A percentile compares a stretch with the other conserved stretches of the same genome.
Evolutionary conservation across 2,888 invertebrate genomes (phyloP).

Genomic region (Meteorus colon): DNA sequence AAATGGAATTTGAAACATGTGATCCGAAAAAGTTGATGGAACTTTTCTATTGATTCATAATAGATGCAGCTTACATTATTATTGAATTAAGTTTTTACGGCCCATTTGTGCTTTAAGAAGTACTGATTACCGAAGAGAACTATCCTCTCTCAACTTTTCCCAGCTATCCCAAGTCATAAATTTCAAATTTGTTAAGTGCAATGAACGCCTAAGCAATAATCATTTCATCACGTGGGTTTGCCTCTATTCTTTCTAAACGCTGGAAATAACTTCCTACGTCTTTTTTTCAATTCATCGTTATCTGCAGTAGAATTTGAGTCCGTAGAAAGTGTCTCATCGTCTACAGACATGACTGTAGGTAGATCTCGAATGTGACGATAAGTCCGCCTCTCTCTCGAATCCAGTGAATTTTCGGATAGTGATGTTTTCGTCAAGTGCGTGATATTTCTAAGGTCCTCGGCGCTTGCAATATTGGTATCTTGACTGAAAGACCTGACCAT

Average conservation of each 20-base stretch:
- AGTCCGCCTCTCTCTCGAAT: slow-evolving; percentile 53
- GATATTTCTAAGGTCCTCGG: slow-evolving; percentile 50
- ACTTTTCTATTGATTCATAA: not conserved
- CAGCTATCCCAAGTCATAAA: not conserved
- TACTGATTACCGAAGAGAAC: not conserved
- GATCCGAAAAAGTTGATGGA: not conserved
- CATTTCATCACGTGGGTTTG: slow-evolving; percentile 29
- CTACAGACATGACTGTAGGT: slow-evolving; percentile 70
- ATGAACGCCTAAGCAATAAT: not conserved
- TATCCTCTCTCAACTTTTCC: not conserved
- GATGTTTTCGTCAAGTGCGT: slow-evolving; percentile 73
- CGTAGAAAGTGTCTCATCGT: slow-evolving; percentile 81
- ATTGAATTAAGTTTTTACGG: not conserved
- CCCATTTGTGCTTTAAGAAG: not conserved
- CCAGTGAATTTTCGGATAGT: slow-evolving; percentile 74
- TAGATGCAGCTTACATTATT: not conserved
- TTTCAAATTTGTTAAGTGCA: not conserved
- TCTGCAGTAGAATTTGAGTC: slow-evolving; percentile 81
- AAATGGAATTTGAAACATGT: not conserved
- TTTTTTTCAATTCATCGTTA: slow-evolving; percentile 77
- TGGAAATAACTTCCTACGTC: slow-evolving; percentile 79
- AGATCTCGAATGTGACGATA: slow-evolving; percentile 62
- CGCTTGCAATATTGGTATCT: slow-evolving; percentile 71
- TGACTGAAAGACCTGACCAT: slow-evolving; percentile 76
- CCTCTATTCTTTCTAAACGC: slow-evolving; percentile 77